Base-by-base conservation (phyloP, 2,113 vertebrate species). In the Scomber scombrus region DNA sequence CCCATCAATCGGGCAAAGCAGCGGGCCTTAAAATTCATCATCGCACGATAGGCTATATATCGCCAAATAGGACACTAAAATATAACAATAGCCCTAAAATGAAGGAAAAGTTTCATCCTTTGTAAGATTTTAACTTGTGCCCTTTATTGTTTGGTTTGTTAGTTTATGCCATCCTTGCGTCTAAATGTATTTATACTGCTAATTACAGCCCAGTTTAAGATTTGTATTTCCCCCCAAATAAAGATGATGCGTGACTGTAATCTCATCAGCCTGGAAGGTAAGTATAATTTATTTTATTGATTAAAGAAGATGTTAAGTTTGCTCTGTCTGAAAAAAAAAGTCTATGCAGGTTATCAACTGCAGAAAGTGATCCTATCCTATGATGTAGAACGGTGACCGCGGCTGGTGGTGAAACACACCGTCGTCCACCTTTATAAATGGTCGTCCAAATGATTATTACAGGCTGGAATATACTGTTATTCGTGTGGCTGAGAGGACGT, bases 251-350 rank as follows among this genome's bases (percentile, higher is more conserved):
- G 34, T 54, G 67, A 56, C 78, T 67, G 21, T 81, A 73, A 65
- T 73, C 26, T 81, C 86, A 13, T 65, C 86, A 49, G 6, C 19
- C 43, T 13, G 66, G 57, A 31, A 80, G 92, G 91, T 92, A 79
- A 93, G 92, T 87, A 83, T 86, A 0, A 67, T 85, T 86, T 87
- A 51, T 84, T 88, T 85, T 34, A 40, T 40, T 40, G 34, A 40
- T 40, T 40, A 40, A 40, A 40, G 8, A 40, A 9, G 34, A 40
- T 7, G 34, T 40, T 9, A 40, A 10, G 34, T 40, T 40, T 40
- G 34, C 34, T 40, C 34, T 40, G 6, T 40, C 34, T 2, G 7
- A 7, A 10, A 40, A 40, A 40, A 9, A 10, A 40, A 40, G 8
- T 40, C 34, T 40, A 40, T 40, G 34, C 34, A 40, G 34, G 34